Base-by-base conservation (phyloP, 2,113 vertebrate species). In the Gallinago jamesoni region DNA sequence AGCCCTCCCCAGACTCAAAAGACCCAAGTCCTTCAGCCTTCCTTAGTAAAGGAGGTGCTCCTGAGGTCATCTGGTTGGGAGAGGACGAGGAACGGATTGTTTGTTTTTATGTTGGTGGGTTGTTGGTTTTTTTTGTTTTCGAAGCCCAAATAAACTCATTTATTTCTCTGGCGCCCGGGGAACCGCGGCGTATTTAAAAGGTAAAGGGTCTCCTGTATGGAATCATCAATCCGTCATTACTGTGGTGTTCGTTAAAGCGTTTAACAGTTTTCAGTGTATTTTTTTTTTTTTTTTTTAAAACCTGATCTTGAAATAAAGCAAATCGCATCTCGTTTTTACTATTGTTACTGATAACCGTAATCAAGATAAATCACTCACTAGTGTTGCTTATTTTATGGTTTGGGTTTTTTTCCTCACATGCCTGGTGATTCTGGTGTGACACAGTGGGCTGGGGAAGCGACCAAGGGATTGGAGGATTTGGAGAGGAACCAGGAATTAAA, bases 401-500 rank as follows among this genome's bases (percentile, higher is more conserved):
- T 82, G 2, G 28, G 52, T 6, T 84, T 92, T 79, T 84, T 60
- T 87, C 90, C 75, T 82, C 37, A 96, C 10, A 12, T 73, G 11
- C 41, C 70, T 89, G 84, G 56, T 87, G 89, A 33, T 50, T 73
- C 89, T 86, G 83, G 10, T 79, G 88, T 94, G 94, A 63, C 94
- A 11, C 97, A 99, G 99, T 99, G 93, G 99, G 99, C 82, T 99
- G 99, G 98, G 99, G 99, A 84, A 98, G 98, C 2, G 99, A 99
- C 17, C 99, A 99, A 90, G 98, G 99, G 63, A 98, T 99, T 70
- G 99, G 99, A 79, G 99, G 99, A 80, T 99, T 99, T 79, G 99
- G 99, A 95, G 99, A 99, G 86, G 99, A 99, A 88, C 99, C 99
- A 53, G 99, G 99, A 96, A 97, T 99, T 97, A 99, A 99, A 98